phyloP scores from a whole-genome alignment of 2,113 vertebrate species.

The Cygnus atratus region DNA sequence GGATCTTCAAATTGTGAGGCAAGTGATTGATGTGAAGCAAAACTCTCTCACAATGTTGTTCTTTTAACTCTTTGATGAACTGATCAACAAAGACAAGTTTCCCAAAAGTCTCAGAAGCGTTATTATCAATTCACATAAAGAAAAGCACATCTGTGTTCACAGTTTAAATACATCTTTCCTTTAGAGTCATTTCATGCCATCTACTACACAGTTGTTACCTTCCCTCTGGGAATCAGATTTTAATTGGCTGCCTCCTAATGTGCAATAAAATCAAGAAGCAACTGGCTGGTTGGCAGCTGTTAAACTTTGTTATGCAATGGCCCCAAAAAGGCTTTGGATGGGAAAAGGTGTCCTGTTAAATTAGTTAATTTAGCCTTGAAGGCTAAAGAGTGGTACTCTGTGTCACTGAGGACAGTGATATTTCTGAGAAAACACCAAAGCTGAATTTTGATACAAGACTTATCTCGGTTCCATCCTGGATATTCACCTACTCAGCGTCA shows the following conservation, averaged over 20 bases:
- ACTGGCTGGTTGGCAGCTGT: background rate
- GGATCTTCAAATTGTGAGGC: constrained; percentile 55
- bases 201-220: constrained; percentile 52
- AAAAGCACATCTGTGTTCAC: constrained; percentile 61
- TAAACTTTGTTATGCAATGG: background rate
- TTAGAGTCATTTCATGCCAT: background rate
- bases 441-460: background rate
- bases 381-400: background rate
- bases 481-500: background rate
- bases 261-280: background rate
- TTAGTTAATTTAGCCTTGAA: background rate
- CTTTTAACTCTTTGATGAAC: constrained; percentile 60
- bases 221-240: background rate
- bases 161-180: constrained; percentile 34
- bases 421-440: background rate
- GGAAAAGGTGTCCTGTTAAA: background rate
- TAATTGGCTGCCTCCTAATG: background rate
- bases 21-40: constrained; percentile 35
- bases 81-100: constrained; percentile 38
- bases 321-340: background rate
- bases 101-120: constrained; percentile 7
- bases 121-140: constrained; percentile 35
- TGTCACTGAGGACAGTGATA: background rate
- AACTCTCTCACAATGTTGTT: background rate
- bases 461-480: background rate